A percentile compares a stretch with the other conserved stretches of the same genome.
Evolutionary conservation across 2,113 vertebrate genomes (phyloP).

Genomic region (Micronisus gabar): DNA sequence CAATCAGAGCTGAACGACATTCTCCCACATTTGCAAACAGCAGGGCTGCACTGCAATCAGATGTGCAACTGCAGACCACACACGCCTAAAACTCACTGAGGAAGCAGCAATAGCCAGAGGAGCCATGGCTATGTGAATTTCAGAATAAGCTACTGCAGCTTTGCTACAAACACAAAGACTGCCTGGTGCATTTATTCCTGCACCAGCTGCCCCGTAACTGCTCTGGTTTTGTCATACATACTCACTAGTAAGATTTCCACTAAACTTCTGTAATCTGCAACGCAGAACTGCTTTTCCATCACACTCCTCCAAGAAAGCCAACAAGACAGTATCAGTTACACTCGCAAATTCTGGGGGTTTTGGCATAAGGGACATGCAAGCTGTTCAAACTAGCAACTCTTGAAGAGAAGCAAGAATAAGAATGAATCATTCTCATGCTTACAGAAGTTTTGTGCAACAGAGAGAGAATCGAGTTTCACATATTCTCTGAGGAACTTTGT

Average conservation of each 20-base stretch:
- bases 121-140: fast-evolving
- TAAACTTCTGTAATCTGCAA: neutral
- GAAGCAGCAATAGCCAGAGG: neutral
- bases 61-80: neutral
- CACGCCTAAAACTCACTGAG: neutral
- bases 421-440: neutral
- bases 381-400: neutral
- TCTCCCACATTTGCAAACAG: neutral
- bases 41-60: neutral
- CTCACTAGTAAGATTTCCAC: neutral
- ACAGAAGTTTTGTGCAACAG: neutral
- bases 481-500: neutral
- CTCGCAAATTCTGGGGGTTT: neutral
- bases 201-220: neutral
- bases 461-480: neutral
- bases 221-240: neutral
- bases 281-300: neutral
- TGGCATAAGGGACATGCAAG: neutral
- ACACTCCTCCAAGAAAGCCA: neutral
- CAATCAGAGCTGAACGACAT: fast-evolving
- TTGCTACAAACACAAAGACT: neutral
- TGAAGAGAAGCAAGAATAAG: neutral
- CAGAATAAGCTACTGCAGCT: neutral
- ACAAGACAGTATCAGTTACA: neutral
- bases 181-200: neutral